Percentiles rank a stretch among this genome's conserved stretches.
These are phyloP conservation scores for Myathropa florea DNA, from an alignment of 2,888 invertebrate species.

Conservation along the genomic window DNA sequence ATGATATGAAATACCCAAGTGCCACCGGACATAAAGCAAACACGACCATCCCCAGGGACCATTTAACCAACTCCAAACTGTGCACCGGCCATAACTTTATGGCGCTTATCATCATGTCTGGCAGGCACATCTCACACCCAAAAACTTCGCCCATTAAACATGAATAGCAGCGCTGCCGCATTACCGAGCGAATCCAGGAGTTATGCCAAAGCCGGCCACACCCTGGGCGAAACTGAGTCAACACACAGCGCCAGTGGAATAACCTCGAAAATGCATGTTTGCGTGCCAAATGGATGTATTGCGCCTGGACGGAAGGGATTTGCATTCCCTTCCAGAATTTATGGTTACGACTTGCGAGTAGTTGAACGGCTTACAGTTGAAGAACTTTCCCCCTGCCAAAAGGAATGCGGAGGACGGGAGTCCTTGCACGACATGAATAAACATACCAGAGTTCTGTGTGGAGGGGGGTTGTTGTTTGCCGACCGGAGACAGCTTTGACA, in stretches of 20 bases:
- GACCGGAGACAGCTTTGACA: background rate
- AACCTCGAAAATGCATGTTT: conserved; percentile 40
- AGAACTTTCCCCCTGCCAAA: background rate
- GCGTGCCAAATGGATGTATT: conserved; percentile 54
- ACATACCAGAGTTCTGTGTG: background rate
- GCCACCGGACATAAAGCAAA: background rate
- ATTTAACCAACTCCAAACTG: background rate
- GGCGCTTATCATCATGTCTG: background rate
- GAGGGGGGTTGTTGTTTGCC: background rate
- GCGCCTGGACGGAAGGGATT: conserved; percentile 50
- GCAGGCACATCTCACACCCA: background rate
- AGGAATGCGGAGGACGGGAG: background rate
- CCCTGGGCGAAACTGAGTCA: conserved; percentile 43
- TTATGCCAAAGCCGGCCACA: conserved; percentile 23
- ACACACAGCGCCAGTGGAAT: conserved; percentile 37
- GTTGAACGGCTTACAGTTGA: too few species aligned
- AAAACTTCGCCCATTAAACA: background rate
- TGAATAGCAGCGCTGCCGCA: conserved; percentile 12
- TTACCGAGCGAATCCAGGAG: conserved; percentile 13
- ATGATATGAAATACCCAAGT: background rate
- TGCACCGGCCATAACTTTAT: background rate
- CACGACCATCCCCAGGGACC: background rate
- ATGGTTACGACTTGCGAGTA: conserved; percentile 28
- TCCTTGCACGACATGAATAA: background rate
- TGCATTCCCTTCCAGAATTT: conserved; percentile 57